phyloP scores from a whole-genome alignment of 2,888 invertebrate genomes.

The Andrena haemorrhoa region DNA sequence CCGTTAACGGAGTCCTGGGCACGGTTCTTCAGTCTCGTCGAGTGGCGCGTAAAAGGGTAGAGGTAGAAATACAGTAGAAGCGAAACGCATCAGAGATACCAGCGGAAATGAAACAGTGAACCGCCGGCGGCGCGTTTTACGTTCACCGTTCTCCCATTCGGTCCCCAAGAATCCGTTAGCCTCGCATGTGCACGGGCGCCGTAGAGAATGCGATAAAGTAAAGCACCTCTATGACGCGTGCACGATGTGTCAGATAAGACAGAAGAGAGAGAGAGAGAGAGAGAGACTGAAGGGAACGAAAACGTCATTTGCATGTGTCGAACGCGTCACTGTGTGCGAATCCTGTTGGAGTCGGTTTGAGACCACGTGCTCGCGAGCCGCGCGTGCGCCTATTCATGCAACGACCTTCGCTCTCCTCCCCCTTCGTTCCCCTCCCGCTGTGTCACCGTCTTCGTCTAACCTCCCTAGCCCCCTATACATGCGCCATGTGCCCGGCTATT shows the following conservation, averaged over 20 bases:
- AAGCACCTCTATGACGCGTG: slow-evolving; percentile 11
- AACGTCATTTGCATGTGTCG: slow-evolving; percentile 41
- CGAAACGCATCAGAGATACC: neutral
- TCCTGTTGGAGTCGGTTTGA: slow-evolving; percentile 47
- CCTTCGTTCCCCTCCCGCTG: slow-evolving; percentile 8
- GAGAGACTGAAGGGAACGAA: slow-evolving; percentile 23
- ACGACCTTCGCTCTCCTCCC: slow-evolving; percentile 64
- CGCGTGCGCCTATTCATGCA: slow-evolving; percentile 69
- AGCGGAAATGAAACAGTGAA: slow-evolving; percentile 1
- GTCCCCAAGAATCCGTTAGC: neutral
- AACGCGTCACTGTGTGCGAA: slow-evolving; percentile 33
- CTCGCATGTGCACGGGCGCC: neutral
- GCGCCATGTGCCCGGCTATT: slow-evolving; percentile 18
- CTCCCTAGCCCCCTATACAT: neutral
- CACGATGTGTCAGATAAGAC: slow-evolving; percentile 35
- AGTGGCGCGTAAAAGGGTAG: slow-evolving; percentile 17
- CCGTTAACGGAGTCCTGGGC: neutral
- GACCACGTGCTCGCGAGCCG: slow-evolving; percentile 66
- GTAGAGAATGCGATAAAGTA: slow-evolving; percentile 31
- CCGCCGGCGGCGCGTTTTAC: neutral
- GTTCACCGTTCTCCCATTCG: neutral
- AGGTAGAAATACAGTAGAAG: neutral
- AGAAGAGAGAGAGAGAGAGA: neutral
- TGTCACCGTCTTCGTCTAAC: slow-evolving; percentile 19
- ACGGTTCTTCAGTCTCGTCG: slow-evolving; percentile 12